These are phyloP conservation scores for Drosophila greeni DNA, from an alignment of 2,888 invertebrate genomes.

Conservation along the genomic window DNA sequence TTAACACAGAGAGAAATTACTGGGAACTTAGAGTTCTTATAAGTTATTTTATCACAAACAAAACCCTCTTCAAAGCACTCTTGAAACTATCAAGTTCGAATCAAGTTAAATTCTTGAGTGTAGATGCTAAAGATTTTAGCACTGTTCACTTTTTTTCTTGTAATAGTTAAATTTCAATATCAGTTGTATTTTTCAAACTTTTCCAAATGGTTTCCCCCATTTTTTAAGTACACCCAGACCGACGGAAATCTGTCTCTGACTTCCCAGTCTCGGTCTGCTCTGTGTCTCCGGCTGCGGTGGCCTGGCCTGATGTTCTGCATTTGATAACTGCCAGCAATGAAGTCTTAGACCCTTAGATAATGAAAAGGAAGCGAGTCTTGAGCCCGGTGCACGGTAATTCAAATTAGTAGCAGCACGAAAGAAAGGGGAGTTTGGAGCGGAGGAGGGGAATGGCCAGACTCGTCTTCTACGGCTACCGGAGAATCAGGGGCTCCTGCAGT, in stretches of 20 bases:
- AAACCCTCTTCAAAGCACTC: too few relatives aligned
- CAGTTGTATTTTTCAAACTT: too few relatives aligned
- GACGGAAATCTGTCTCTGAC: constrained; percentile 23
- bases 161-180: too few relatives aligned
- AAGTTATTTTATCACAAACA: too few relatives aligned
- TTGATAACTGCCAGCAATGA: constrained; percentile 67
- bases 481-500: constrained; percentile 25
- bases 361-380: constrained; percentile 58
- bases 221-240: neutral
- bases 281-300: constrained; percentile 11
- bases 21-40: too few relatives aligned
- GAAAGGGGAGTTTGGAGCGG: neutral
- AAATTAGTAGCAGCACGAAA: constrained; percentile 48
- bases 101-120: too few relatives aligned
- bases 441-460: constrained; percentile 4
- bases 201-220: too few relatives aligned
- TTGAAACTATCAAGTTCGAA: too few relatives aligned
- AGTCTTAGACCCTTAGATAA: constrained; percentile 67
- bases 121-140: too few relatives aligned
- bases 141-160: too few relatives aligned
- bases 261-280: constrained; percentile 7
- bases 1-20: neutral
- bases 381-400: constrained; percentile 53
- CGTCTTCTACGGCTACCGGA: constrained; percentile 44
- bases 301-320: constrained; percentile 58